These are phyloP conservation scores for Oostethus manadensis DNA, from an alignment of 2,113 vertebrate genomes.

Conservation along the genomic window DNA sequence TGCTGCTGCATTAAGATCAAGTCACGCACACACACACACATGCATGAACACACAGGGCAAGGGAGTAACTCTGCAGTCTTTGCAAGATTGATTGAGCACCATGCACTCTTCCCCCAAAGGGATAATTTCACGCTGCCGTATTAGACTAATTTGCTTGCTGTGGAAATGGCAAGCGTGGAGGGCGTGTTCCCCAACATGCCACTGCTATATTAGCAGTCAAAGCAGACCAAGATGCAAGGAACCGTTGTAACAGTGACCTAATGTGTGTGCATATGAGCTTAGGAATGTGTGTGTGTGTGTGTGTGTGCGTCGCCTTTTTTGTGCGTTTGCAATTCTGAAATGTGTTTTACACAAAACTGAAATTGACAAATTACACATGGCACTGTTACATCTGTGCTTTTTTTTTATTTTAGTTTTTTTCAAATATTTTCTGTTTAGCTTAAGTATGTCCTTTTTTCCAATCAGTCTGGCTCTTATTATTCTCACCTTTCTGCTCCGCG, in stretches of 20 bases:
- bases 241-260: neutral
- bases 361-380: neutral
- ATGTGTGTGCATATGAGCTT: neutral
- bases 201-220: conserved; percentile 49
- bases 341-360: neutral
- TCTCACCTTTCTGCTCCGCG: too few relatives aligned
- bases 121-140: conserved; percentile 64
- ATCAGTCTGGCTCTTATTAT: too few relatives aligned
- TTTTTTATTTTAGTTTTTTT: too few relatives aligned
- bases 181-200: conserved; percentile 51
- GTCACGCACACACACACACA: conserved; percentile 8
- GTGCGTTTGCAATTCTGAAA: conserved; percentile 3
- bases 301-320: neutral
- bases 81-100: conserved; percentile 49
- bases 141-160: conserved; percentile 67
- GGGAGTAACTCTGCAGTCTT: conserved; percentile 26
- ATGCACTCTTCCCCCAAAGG: conserved; percentile 50
- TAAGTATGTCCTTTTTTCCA: too few relatives aligned
- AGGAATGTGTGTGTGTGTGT: too few relatives aligned
- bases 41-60: conserved; percentile 13
- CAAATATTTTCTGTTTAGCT: too few relatives aligned
- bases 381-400: too few relatives aligned
- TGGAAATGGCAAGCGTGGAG: conserved; percentile 57
- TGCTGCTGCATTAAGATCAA: too few relatives aligned
- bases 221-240: conserved; percentile 10